These are phyloP conservation scores for Schizotus pectinicornis DNA, from an alignment of 2,888 invertebrate genomes.

Conservation along the genomic window DNA sequence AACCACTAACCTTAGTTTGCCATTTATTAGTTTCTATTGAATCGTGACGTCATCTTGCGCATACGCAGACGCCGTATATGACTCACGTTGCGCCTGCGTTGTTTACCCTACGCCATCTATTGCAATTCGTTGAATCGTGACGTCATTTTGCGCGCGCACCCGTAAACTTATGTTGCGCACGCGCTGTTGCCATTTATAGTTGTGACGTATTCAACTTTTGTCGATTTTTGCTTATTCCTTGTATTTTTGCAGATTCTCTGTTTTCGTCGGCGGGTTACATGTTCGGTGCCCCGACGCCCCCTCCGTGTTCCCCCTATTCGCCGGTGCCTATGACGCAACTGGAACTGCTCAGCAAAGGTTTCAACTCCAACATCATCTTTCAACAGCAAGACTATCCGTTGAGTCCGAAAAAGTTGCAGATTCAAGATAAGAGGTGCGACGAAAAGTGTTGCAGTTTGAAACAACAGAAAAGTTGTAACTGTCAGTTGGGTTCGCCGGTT, in stretches of 20 bases:
- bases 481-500: constrained; percentile 28
- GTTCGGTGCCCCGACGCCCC: constrained; percentile 72
- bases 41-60: too few species aligned
- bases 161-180: too few species aligned
- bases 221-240: constrained; percentile 5
- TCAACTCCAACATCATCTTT: constrained; percentile 60
- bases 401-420: constrained; percentile 50
- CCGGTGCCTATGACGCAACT: constrained; percentile 72
- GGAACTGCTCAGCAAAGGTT: constrained; percentile 64
- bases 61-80: too few species aligned
- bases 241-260: constrained; percentile 70
- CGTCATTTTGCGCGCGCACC: too few species aligned
- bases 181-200: too few species aligned
- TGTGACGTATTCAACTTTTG: not conserved
- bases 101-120: too few species aligned
- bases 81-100: too few species aligned
- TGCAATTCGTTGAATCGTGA: too few species aligned
- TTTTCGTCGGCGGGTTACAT: constrained; percentile 70
- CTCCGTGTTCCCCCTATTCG: constrained; percentile 69
- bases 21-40: too few species aligned
- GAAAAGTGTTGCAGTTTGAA: constrained; percentile 52
- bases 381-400: constrained; percentile 50
- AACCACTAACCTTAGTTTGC: too few species aligned
- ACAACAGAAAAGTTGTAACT: constrained; percentile 48
- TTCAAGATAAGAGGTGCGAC: constrained; percentile 47